Conservation (phyloP, 1,140 invertebrate genomes). For the Sycophila sp. region DNA sequence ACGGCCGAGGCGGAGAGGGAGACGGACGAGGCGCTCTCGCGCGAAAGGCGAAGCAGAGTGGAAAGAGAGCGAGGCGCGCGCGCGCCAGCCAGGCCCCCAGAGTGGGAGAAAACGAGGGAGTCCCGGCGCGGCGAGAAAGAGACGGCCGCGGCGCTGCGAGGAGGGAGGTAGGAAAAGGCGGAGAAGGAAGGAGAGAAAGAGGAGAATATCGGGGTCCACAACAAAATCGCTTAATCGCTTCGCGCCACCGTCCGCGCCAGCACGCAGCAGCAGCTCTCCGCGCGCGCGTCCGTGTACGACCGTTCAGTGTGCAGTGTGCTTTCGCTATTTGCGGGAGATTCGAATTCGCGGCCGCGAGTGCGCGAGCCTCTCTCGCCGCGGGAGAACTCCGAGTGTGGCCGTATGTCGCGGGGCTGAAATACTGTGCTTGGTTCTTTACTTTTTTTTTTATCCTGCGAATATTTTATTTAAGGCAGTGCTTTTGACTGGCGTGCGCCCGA, state of each 20-base stretch:
- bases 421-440: not conserved
- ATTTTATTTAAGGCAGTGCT: not conserved
- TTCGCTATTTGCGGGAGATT: too few relatives aligned
- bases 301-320: not conserved
- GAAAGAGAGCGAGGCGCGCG: slow-evolving; percentile 40
- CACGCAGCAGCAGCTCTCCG: not conserved
- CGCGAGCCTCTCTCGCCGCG: too few relatives aligned
- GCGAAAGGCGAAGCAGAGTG: slow-evolving; percentile 46
- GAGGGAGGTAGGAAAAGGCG: slow-evolving; percentile 61
- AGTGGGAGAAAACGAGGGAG: slow-evolving; percentile 13
- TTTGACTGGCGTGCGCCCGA: not conserved
- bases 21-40: slow-evolving; percentile 38
- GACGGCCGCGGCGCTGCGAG: too few relatives aligned
- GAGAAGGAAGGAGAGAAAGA: slow-evolving; percentile 50
- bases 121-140: too few relatives aligned
- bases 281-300: not conserved
- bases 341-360: too few relatives aligned
- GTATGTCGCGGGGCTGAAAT: too few relatives aligned
- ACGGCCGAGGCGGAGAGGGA: slow-evolving; percentile 55
- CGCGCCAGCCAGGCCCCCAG: slow-evolving; percentile 43
- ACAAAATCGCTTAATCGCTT: slow-evolving; percentile 70
- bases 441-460: not conserved
- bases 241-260: slow-evolving; percentile 61
- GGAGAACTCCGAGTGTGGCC: too few relatives aligned
- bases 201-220: slow-evolving; percentile 67